Evolutionary conservation across 2,113 vertebrate genomes (phyloP).

Genomic region (Paramormyrops kingsleyae): DNA sequence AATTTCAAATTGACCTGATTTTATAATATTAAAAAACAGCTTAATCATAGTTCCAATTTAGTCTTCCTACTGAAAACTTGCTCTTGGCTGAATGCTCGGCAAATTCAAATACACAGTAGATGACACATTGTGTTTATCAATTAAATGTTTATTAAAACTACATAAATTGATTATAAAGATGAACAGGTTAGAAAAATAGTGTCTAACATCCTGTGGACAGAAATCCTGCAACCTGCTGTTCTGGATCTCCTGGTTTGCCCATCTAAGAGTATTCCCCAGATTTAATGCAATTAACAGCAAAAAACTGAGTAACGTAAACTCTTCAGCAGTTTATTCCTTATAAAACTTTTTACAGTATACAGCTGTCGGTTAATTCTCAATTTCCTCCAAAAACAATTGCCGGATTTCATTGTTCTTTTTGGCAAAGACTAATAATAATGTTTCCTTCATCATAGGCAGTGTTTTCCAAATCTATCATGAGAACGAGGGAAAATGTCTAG

Average conservation of each 20-base stretch:
- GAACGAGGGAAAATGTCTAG: constrained; percentile 64
- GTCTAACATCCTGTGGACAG: neutral
- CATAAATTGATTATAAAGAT: neutral
- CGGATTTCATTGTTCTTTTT: neutral
- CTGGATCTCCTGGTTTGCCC: neutral
- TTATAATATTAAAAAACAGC: neutral
- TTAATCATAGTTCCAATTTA: neutral
- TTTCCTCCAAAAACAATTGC: neutral
- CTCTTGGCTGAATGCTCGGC: neutral
- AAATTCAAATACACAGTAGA: neutral
- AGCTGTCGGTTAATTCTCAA: neutral
- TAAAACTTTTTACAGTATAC: neutral
- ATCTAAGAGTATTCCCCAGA: neutral
- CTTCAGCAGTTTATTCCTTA: neutral
- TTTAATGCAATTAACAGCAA: neutral
- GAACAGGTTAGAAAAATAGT: neutral
- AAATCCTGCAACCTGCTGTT: neutral
- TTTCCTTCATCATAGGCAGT: constrained; percentile 49
- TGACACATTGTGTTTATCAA: neutral
- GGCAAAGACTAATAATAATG: neutral
- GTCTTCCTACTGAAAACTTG: neutral
- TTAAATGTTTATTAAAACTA: neutral
- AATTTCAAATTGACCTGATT: neutral
- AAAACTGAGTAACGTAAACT: neutral
- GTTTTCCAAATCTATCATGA: constrained; percentile 70